These are phyloP conservation scores for Dasypolia templi DNA, from an alignment of 2,888 invertebrate species.

Conservation along the genomic window DNA sequence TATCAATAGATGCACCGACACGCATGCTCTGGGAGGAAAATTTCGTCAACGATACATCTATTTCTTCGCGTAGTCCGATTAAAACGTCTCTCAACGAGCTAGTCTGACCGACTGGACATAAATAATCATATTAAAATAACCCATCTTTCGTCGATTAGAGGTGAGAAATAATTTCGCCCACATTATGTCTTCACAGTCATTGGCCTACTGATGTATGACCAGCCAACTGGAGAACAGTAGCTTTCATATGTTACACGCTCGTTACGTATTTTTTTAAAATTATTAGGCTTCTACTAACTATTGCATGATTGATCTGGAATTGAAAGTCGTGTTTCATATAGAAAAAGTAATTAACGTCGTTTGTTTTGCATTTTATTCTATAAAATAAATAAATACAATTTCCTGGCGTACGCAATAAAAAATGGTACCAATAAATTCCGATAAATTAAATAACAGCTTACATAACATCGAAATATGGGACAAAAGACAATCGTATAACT, in stretches of 20 bases:
- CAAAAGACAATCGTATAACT: slow-evolving; percentile 74
- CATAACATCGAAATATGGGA: slow-evolving; percentile 71
- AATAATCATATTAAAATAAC: slow-evolving; percentile 68
- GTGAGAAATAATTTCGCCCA: slow-evolving; percentile 67
- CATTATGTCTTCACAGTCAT: slow-evolving; percentile 61
- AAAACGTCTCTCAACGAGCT: slow-evolving; percentile 62
- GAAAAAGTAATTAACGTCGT: slow-evolving; percentile 36
- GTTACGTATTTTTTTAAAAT: slow-evolving; percentile 43
- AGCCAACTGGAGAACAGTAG: slow-evolving; percentile 40
- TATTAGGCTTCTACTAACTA: slow-evolving; percentile 17
- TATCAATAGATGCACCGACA: slow-evolving; percentile 36
- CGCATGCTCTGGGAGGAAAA: slow-evolving; percentile 23
- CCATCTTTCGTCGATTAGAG: slow-evolving; percentile 67
- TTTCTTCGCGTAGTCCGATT: slow-evolving; percentile 60
- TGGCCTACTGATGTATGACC: slow-evolving; percentile 59
- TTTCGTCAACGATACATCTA: slow-evolving; percentile 49
- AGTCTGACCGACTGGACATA: slow-evolving; percentile 66
- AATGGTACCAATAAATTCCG: slow-evolving; percentile 35
- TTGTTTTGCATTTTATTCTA: slow-evolving; percentile 35
- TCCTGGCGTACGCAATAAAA: slow-evolving; percentile 40
- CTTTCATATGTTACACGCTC: slow-evolving; percentile 46
- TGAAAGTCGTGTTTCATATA: slow-evolving; percentile 36
- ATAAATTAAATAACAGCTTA: slow-evolving; percentile 70
- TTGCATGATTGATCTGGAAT: slow-evolving; percentile 37
- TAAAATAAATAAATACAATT: slow-evolving; percentile 43